A percentile compares a stretch with the other conserved stretches of the same genome.
Evolutionary conservation across 2,888 invertebrate species (phyloP).

Genomic region (Drosophila melanosoma): DNA sequence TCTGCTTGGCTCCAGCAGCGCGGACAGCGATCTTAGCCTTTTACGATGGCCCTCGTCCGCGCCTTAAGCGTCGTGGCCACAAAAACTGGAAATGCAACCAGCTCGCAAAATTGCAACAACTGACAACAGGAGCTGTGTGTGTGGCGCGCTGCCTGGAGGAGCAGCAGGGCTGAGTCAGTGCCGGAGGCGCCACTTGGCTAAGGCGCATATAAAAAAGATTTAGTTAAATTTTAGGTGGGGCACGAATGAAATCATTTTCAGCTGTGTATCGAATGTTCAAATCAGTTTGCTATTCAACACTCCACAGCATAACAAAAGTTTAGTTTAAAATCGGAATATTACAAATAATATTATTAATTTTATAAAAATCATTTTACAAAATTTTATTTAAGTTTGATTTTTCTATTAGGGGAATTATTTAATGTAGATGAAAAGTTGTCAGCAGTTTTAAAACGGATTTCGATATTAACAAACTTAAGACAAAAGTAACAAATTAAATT

Average conservation of each 20-base stretch:
- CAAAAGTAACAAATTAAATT: neutral
- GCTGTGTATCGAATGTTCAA: constrained; percentile 45
- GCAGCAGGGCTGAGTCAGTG: neutral
- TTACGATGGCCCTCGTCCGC: constrained; percentile 59
- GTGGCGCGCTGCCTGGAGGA: constrained; percentile 1
- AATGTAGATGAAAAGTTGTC: too few relatives aligned
- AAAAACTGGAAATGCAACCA: constrained; percentile 78
- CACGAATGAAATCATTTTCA: constrained; percentile 70
- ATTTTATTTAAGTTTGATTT: neutral
- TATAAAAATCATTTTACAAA: neutral
- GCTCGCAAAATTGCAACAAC: constrained; percentile 72
- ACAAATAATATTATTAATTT: neutral
- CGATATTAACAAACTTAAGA: fast-evolving
- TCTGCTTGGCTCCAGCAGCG: constrained; percentile 72
- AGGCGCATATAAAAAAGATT: constrained; percentile 77
- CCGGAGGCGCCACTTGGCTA: constrained; percentile 75
- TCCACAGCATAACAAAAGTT: constrained; percentile 11
- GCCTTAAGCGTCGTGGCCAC: constrained; percentile 57
- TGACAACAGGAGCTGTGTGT: constrained; percentile 36
- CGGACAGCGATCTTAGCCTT: constrained; percentile 73
- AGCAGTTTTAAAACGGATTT: neutral
- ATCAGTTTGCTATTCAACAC: constrained; percentile 27
- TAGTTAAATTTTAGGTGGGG: constrained; percentile 76
- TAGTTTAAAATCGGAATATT: neutral
- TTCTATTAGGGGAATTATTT: too few relatives aligned